These are phyloP conservation scores for Bombus balteatus DNA, from an alignment of 1,140 invertebrate genomes.

Conservation along the genomic window DNA sequence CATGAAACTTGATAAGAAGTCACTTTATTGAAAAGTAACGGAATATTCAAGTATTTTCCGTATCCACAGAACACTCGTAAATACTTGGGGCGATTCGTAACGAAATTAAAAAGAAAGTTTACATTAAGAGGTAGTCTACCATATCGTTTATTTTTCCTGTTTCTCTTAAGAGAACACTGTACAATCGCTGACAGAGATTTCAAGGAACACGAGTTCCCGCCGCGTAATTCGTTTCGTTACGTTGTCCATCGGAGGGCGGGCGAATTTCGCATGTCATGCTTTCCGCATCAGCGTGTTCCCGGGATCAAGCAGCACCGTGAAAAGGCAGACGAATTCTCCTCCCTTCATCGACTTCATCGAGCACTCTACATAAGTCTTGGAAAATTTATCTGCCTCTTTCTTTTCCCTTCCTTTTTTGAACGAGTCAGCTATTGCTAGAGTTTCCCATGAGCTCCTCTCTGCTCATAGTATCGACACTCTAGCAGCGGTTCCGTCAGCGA, in stretches of 20 bases:
- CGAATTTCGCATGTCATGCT: conserved; percentile 44
- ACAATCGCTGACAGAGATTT: background rate
- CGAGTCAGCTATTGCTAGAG: conserved; percentile 4
- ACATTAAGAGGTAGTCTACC: no score
- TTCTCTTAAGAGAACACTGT: background rate
- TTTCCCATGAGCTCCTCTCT: conserved; percentile 41
- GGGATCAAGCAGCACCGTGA: background rate
- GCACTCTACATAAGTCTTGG: conserved; percentile 19
- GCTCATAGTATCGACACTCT: conserved; percentile 1
- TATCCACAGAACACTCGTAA: no score
- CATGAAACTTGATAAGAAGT: no score
- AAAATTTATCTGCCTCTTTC: conserved; percentile 62
- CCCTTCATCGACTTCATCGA: background rate
- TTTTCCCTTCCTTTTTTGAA: background rate
- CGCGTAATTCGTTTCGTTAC: conserved; percentile 27
- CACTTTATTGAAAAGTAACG: no score
- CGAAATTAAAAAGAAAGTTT: background rate
- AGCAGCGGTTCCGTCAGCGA: background rate
- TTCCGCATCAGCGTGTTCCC: conserved; percentile 17
- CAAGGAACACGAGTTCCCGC: background rate
- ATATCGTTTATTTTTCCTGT: background rate
- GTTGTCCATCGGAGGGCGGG: background rate
- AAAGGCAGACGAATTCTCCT: background rate
- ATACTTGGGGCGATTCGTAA: background rate
- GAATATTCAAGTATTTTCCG: no score